These are phyloP conservation scores for Trichomalopsis sarcophagae DNA, from an alignment of 1,140 invertebrate genomes.

Conservation along the genomic window DNA sequence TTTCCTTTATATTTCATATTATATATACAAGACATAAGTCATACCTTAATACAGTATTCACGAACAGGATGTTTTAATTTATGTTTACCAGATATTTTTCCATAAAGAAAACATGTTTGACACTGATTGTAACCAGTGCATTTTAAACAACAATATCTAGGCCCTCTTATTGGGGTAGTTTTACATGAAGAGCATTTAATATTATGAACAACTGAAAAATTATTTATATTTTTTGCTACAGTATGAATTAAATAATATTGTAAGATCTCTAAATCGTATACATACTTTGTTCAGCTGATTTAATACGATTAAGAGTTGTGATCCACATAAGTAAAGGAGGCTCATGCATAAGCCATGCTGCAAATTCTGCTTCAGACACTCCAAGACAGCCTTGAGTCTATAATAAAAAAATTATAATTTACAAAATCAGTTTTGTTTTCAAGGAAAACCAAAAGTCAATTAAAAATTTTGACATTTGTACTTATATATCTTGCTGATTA, in stretches of 20 bases:
- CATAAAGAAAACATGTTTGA: slow-evolving; percentile 87
- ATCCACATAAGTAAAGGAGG: slow-evolving; percentile 79
- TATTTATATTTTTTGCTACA: background rate
- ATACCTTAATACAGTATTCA: slow-evolving; percentile 83
- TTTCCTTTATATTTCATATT: slow-evolving; percentile 24
- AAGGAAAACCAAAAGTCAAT: too few species aligned
- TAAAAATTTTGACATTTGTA: background rate
- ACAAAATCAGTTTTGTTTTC: background rate
- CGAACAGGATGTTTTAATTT: slow-evolving; percentile 86
- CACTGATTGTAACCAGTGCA: slow-evolving; percentile 88
- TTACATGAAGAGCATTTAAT: slow-evolving; percentile 78
- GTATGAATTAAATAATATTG: background rate
- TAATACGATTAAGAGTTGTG: slow-evolving; percentile 77
- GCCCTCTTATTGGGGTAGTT: slow-evolving; percentile 75
- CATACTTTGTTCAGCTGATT: slow-evolving; percentile 75
- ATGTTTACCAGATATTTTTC: slow-evolving; percentile 82
- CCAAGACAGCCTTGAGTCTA: slow-evolving; percentile 75
- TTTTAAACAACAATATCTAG: slow-evolving; percentile 83
- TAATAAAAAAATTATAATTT: slow-evolving; percentile 45
- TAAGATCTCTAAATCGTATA: background rate
- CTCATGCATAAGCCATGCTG: slow-evolving; percentile 77
- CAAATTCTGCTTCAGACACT: slow-evolving; percentile 76
- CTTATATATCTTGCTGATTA: too few species aligned
- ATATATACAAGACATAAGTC: slow-evolving; percentile 42
- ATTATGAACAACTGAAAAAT: slow-evolving; percentile 75